phyloP scores from a whole-genome alignment of 2,888 invertebrate genomes.

The Archips xylosteana region DNA sequence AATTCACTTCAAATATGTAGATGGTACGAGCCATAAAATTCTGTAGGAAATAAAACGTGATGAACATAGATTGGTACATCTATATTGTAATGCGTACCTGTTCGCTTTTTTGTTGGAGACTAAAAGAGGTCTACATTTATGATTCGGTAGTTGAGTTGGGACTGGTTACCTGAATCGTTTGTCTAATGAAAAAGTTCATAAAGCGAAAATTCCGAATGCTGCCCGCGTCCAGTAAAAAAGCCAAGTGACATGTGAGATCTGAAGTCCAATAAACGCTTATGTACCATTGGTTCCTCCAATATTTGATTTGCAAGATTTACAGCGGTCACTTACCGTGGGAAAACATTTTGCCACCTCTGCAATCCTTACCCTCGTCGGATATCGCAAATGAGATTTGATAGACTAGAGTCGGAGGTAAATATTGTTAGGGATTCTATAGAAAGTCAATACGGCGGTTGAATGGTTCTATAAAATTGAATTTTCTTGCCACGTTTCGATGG shows the following conservation, averaged over 20 bases:
- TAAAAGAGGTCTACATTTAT: not conserved
- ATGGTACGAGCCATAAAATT: not conserved
- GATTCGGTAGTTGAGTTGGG: not conserved
- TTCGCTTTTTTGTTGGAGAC: not conserved
- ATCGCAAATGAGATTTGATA: conserved; percentile 31
- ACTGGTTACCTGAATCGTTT: not conserved
- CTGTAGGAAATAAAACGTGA: not conserved
- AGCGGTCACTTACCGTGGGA: conserved; percentile 18
- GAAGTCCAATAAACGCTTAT: conserved; percentile 24
- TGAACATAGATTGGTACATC: not conserved
- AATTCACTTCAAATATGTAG: not conserved
- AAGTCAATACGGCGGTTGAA: conserved; percentile 17
- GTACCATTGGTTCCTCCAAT: conserved; percentile 12
- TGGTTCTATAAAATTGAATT: conserved; percentile 30
- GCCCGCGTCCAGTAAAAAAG: not conserved
- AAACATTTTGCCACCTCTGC: conserved; percentile 14
- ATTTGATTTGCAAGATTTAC: conserved; percentile 37
- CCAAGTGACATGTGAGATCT: conserved; percentile 7
- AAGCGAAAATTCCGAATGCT: not conserved
- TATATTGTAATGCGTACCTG: not conserved
- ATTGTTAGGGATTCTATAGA: conserved; percentile 16
- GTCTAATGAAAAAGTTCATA: not conserved
- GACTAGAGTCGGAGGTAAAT: conserved; percentile 25
- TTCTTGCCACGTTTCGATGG: not conserved
- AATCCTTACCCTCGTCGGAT: conserved; percentile 16